A percentile compares a stretch with the other conserved stretches of the same genome.
Conservation (phyloP, 2,113 vertebrate genomes). For the Engystomops pustulosus region DNA sequence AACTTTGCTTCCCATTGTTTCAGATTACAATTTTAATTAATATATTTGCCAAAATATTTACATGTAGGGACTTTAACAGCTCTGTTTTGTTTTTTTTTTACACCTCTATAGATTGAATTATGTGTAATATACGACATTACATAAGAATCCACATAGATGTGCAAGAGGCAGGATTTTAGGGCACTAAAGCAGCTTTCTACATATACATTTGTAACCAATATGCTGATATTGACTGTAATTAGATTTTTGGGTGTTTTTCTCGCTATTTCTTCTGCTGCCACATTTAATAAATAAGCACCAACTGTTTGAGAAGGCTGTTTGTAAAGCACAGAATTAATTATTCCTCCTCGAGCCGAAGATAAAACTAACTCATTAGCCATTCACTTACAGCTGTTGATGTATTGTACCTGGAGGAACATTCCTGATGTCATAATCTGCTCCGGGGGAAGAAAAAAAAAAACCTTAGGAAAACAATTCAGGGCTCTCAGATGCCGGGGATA, state of each 20-base stretch:
- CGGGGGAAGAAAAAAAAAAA: conserved; percentile 12
- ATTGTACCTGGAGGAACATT: conserved; percentile 55
- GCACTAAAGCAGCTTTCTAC: neutral
- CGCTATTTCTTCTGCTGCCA: conserved; percentile 21
- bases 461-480: conserved; percentile 29
- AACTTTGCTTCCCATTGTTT: too few species aligned
- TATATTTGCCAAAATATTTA: too few species aligned
- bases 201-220: conserved; percentile 17
- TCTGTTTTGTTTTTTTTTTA: too few species aligned
- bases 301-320: conserved; percentile 50
- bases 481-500: conserved; percentile 30
- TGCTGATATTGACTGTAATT: conserved; percentile 28
- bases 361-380: conserved; percentile 56
- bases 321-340: conserved; percentile 54
- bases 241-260: conserved; percentile 22
- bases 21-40: too few species aligned
- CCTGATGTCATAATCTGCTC: conserved; percentile 39
- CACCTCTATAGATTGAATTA: neutral
- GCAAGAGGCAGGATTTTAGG: neutral
- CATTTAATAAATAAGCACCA: conserved; percentile 50
- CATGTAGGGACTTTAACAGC: neutral
- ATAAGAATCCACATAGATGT: neutral
- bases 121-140: neutral
- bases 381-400: conserved; percentile 53
- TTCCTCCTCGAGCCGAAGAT: conserved; percentile 45